phyloP scores from a whole-genome alignment of 2,113 vertebrate species.

The Neomonachus schauinslandi region DNA sequence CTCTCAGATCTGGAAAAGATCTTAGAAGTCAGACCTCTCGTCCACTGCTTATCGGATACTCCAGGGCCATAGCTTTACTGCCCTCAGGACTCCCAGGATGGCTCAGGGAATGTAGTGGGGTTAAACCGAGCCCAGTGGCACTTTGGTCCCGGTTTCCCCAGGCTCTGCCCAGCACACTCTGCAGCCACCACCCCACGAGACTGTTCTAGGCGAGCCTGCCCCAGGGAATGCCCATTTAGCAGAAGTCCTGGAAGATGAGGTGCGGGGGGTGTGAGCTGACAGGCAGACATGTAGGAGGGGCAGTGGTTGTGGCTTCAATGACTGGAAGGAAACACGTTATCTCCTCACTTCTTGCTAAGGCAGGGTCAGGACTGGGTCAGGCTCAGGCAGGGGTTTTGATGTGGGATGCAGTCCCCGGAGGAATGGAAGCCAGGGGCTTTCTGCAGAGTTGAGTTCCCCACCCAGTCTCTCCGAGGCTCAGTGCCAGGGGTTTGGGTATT shows the following conservation, averaged over 20 bases:
- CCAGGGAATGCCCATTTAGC: background rate
- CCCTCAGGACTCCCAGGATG: background rate
- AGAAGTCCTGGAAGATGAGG: background rate
- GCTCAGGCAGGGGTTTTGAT: background rate
- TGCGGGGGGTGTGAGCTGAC: background rate
- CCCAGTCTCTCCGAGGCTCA: background rate
- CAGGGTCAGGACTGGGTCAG: conserved; percentile 61
- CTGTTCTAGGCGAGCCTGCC: background rate
- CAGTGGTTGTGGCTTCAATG: background rate
- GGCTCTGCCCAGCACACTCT: background rate
- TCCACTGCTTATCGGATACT: background rate
- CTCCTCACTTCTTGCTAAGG: conserved; percentile 60
- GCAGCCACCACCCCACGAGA: background rate
- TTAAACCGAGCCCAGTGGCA: background rate
- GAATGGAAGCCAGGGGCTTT: conserved; percentile 45
- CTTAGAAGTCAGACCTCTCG: background rate
- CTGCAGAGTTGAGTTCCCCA: background rate
- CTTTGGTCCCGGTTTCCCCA: background rate
- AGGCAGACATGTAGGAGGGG: background rate
- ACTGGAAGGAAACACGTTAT: conserved; percentile 56
- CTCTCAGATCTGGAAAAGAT: background rate
- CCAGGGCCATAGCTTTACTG: background rate
- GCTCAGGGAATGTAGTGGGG: background rate
- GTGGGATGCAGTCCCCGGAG: background rate
- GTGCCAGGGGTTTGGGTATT: background rate